Conservation (phyloP, 2,797 vertebrate genomes). For the Sebastes alutus region DNA sequence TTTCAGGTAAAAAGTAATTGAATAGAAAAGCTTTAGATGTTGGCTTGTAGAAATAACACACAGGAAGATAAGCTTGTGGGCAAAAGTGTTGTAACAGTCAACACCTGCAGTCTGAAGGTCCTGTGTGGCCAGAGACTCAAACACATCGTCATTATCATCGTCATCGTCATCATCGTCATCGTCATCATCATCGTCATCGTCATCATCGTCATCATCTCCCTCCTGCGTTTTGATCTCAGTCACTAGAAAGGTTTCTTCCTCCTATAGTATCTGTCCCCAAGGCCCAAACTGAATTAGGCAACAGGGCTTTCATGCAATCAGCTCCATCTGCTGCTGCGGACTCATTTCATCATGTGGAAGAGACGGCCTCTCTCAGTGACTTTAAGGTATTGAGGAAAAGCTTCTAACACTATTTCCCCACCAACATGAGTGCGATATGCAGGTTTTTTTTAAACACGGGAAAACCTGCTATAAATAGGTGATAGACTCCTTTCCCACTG, state of each 20-base stretch:
- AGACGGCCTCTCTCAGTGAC: background rate
- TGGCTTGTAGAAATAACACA: background rate
- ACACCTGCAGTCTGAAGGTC: too few species aligned
- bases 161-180: background rate
- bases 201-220: background rate
- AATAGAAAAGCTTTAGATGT: background rate
- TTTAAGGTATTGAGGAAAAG: background rate
- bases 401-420: background rate
- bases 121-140: background rate
- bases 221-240: background rate
- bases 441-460: too few species aligned
- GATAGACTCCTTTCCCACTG: too few species aligned
- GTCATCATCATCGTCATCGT: background rate
- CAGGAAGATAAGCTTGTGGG: background rate
- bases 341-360: conserved; percentile 13
- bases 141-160: background rate
- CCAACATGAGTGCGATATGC: too few species aligned
- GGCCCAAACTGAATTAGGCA: conserved; percentile 27
- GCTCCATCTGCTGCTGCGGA: conserved; percentile 27
- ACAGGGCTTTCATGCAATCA: conserved; percentile 19
- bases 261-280: conserved; percentile 5
- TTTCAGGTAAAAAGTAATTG: background rate
- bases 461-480: too few species aligned
- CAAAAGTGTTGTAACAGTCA: background rate
- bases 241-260: background rate